Percentiles rank a stretch among this genome's conserved stretches.
Evolutionary conservation across 2,888 invertebrate species (phyloP).

Genomic region (Trypoxylon attenuatum): DNA sequence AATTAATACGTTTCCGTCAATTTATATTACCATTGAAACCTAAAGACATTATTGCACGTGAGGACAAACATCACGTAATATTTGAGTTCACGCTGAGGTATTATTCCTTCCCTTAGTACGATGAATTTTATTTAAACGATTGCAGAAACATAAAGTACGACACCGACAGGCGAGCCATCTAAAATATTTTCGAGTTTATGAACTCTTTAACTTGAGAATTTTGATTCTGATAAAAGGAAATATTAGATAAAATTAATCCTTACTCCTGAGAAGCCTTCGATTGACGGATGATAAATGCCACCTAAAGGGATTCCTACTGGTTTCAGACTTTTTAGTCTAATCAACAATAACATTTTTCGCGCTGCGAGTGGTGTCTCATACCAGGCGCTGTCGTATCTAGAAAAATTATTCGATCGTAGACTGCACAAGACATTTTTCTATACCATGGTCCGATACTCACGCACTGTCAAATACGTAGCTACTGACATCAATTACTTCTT

Average conservation of each 20-base stretch:
- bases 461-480: background rate
- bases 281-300: conserved; percentile 7
- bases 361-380: conserved; percentile 1
- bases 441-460: no score
- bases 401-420: no score
- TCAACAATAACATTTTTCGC: conserved; percentile 19
- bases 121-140: conserved; percentile 9
- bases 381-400: conserved; percentile 14
- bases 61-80: no score
- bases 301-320: background rate
- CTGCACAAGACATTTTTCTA: no score
- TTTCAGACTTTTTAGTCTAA: conserved; percentile 4
- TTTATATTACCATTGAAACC: no score
- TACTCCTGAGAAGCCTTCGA: conserved; percentile 19
- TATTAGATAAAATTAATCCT: no score
- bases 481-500: background rate
- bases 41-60: no score
- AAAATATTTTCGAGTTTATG: conserved; percentile 2
- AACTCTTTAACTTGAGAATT: background rate
- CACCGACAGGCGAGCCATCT: conserved; percentile 12
- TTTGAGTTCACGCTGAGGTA: no score
- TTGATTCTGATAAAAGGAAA: no score
- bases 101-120: no score
- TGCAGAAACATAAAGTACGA: conserved; percentile 26
- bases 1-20: no score